phyloP scores from a whole-genome alignment of 2,888 invertebrate species.

The Pelosia muscerda region DNA sequence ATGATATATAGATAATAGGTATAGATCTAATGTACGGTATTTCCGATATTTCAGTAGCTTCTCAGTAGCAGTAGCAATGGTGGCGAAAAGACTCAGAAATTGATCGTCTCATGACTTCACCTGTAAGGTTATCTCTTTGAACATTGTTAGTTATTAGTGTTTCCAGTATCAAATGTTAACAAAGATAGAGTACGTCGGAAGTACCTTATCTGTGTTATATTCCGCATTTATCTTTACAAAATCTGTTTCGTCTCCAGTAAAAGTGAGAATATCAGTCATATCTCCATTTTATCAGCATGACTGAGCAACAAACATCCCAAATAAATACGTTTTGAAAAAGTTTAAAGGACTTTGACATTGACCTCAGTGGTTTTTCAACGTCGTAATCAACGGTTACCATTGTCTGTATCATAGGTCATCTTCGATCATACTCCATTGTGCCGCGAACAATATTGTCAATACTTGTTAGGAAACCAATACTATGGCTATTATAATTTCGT shows the following conservation, averaged over 20 bases:
- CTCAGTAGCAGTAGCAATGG: too few species aligned
- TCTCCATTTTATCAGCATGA: constrained; percentile 31
- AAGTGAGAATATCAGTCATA: constrained; percentile 28
- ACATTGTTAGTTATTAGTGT: neutral
- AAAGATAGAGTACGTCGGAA: neutral
- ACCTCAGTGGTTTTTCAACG: constrained; percentile 42
- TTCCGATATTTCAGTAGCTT: too few species aligned
- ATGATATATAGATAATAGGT: too few species aligned
- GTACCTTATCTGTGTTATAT: neutral
- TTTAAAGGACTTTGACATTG: constrained; percentile 50
- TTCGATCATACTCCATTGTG: constrained; percentile 51
- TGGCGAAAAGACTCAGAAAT: too few species aligned
- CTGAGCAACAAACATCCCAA: constrained; percentile 32
- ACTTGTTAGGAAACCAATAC: constrained; percentile 49
- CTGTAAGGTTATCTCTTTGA: neutral
- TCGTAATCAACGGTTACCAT: constrained; percentile 47
- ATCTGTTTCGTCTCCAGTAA: neutral
- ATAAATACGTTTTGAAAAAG: constrained; percentile 44
- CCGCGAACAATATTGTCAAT: constrained; percentile 54
- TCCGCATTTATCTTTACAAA: neutral
- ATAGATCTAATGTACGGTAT: too few species aligned
- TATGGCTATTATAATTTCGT: constrained; percentile 15
- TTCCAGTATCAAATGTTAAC: neutral
- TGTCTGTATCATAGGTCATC: constrained; percentile 49
- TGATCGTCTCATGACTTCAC: neutral